These are phyloP conservation scores for Cabera pusaria DNA, from an alignment of 2,888 invertebrate genomes.

Conservation along the genomic window DNA sequence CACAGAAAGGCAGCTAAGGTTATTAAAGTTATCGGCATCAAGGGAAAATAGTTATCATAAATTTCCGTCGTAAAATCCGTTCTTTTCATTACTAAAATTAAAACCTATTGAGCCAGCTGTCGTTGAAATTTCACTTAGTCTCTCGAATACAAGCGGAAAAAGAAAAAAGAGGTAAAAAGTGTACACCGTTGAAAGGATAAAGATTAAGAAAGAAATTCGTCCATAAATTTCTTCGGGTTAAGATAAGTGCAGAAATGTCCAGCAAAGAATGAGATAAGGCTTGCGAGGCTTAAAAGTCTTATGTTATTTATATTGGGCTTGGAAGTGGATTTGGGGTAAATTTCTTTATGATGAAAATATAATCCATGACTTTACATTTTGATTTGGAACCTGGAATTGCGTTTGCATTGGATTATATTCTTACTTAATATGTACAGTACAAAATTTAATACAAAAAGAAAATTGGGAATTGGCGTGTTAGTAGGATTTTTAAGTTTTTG, in stretches of 20 bases:
- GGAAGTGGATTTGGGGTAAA: slow-evolving; percentile 27
- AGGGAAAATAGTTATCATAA: too few relatives aligned
- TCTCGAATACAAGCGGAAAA: slow-evolving; percentile 1
- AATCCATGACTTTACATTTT: slow-evolving; percentile 18
- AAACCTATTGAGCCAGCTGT: too few relatives aligned
- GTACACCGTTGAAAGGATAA: slow-evolving; percentile 15
- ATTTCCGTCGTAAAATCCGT: too few relatives aligned
- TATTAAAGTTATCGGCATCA: too few relatives aligned
- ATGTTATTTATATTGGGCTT: slow-evolving; percentile 28
- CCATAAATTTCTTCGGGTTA: slow-evolving; percentile 42
- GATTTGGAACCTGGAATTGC: slow-evolving; percentile 10
- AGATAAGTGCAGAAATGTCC: slow-evolving; percentile 39
- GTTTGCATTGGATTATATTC: slow-evolving; percentile 1
- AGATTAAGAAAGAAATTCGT: slow-evolving; percentile 40
- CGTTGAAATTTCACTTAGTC: slow-evolving; percentile 11
- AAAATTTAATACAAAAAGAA: too few relatives aligned
- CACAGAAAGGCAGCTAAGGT: too few relatives aligned
- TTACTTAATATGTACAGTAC: too few relatives aligned
- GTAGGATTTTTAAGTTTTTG: too few relatives aligned
- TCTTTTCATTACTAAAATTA: too few relatives aligned
- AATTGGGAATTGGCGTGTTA: too few relatives aligned
- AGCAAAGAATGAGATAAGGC: slow-evolving; percentile 38
- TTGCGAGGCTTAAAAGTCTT: slow-evolving; percentile 40
- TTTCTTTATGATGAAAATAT: slow-evolving; percentile 23
- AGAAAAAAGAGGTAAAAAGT: slow-evolving; percentile 7